Evolutionary conservation across 1,140 invertebrate genomes (phyloP).

Genomic region (Drosophila pruinosa): DNA sequence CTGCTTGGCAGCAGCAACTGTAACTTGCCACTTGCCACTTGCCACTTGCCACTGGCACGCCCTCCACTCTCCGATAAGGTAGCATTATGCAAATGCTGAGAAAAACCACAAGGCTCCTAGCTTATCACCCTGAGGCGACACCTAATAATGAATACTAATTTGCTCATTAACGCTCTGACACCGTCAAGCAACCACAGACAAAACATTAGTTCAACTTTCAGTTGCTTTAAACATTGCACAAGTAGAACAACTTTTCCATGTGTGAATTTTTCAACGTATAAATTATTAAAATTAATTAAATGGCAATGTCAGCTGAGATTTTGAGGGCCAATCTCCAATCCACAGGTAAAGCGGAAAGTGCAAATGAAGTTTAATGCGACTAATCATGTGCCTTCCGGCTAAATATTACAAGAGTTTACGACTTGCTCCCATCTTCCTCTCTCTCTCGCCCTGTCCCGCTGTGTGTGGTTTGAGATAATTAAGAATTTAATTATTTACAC

Average conservation of each 20-base stretch:
- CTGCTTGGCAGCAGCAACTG: constrained; percentile 53
- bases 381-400: constrained; percentile 40
- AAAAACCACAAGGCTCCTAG: constrained; percentile 10
- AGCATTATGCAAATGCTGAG: constrained; percentile 61
- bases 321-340: not conserved
- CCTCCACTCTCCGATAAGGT: constrained; percentile 41
- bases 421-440: not conserved
- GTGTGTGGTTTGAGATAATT: constrained; percentile 71
- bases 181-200: constrained; percentile 27
- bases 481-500: constrained; percentile 82
- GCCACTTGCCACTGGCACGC: constrained; percentile 40
- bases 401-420: constrained; percentile 33
- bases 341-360: constrained; percentile 15
- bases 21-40: constrained; percentile 11
- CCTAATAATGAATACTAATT: constrained; percentile 80
- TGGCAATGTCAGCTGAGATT: constrained; percentile 27
- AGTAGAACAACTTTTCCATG: constrained; percentile 3
- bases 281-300: constrained; percentile 81
- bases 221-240: constrained; percentile 24
- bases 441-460: not conserved
- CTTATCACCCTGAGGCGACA: constrained; percentile 44
- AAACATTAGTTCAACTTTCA: constrained; percentile 59
- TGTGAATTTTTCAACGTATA: constrained; percentile 48
- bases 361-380: constrained; percentile 56
- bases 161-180: constrained; percentile 69